phyloP scores from a whole-genome alignment of 2,113 vertebrate species.

The Agelaius phoeniceus region DNA sequence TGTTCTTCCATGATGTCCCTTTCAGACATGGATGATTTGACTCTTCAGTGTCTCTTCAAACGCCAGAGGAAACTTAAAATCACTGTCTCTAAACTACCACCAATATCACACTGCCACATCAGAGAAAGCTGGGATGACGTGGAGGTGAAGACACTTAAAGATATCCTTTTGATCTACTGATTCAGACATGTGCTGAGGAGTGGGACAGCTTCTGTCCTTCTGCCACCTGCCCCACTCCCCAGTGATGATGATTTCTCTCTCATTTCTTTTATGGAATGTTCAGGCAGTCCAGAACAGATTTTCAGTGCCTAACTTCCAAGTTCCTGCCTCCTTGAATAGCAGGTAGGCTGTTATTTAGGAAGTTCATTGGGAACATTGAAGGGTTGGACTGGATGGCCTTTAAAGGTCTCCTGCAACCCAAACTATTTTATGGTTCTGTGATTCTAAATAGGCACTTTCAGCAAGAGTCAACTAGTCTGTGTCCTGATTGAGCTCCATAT shows the following conservation, averaged over 20 bases:
- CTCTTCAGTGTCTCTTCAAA: background rate
- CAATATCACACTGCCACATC: background rate
- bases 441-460: background rate
- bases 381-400: background rate
- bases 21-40: background rate
- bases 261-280: background rate
- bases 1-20: background rate
- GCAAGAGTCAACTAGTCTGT: background rate
- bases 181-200: background rate
- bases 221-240: background rate
- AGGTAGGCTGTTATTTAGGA: background rate
- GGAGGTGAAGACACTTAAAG: background rate
- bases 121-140: background rate
- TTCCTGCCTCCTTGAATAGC: background rate
- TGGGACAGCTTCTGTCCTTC: background rate
- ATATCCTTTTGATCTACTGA: background rate
- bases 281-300: background rate
- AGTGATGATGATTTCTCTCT: background rate
- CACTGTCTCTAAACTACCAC: background rate
- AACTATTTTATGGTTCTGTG: background rate
- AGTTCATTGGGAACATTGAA: rapidly evolving
- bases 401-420: background rate
- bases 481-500: background rate
- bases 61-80: background rate
- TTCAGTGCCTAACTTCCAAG: background rate